Evolutionary conservation across 2,113 vertebrate genomes (phyloP), one percentile per base, ranked within the genome.

Genomic region (Cichladusa arquata): DNA sequence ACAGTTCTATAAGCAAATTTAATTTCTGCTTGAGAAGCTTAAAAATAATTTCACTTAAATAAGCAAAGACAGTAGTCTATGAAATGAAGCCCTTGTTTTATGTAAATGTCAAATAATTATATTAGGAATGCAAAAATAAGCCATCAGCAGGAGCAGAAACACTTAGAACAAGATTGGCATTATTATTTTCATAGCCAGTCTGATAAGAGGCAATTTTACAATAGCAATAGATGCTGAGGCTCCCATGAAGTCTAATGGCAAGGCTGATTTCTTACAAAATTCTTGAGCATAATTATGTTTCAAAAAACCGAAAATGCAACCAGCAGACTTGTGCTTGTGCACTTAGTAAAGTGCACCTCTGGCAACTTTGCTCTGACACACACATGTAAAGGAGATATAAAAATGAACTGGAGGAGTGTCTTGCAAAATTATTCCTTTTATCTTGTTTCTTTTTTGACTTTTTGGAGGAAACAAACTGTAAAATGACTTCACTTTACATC

Each of bases 81-180:
- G 80, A 93, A 96, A 91, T 81, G 83, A 91, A 91, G 83, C 66
- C 84, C 97, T 96, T 97, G 83, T 97, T 97, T 97, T 97, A 96
- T 88, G 90, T 91, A 97, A 97, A 92, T 95, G 95, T 82, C 85
- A 93, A 96, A 97, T 96, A 98, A 98, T 97, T 97, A 86, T 96
- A 95, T 92, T 96, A 96, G 72, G 94, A 97, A 97, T 93, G 86
- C 71, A n/a, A 93, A 98, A 96, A 77, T 14, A 96, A 92, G 60
- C 90, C 82, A 95, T 95, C 95, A 98, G 93, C 89, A 95, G 96
- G 95, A 97, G 97, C 42, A 60, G 54, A 96, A 97, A 97, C 78
- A 76, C 90, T 96, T 65, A 93, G 76, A 96, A 95, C 76, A 92
- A 91, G 80, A 81, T 83, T 91, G 76, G 42, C 73, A 94, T 97